Evolutionary conservation across 1,140 invertebrate genomes (phyloP), one percentile per base, ranked within the genome.

Genomic region (Melitaea cinxia): DNA sequence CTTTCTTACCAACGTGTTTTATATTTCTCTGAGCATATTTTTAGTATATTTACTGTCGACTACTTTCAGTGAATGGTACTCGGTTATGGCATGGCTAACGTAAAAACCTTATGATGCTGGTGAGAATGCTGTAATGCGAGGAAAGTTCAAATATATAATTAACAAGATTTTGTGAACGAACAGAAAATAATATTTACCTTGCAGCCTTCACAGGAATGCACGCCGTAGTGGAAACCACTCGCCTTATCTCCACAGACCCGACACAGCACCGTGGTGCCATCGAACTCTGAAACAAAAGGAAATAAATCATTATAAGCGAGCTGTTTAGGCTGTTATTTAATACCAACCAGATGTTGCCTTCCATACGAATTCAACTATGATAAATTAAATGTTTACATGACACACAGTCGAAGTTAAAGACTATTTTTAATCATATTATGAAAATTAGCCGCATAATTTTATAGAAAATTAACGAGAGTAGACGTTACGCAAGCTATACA

Each of bases 191-290:
- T 80, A 80, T 55, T 82, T 81, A 99, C 98, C 96, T 99, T 99
- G 95, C 98, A 99, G 75, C 99, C 99, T 93, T 99, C 99, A 91
- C 99, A 99, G 70, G 98, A 99, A 92, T 99, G 98, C 68, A 99
- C 99, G 50, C 99, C 99, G 93, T 99, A 99, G 88, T 99, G 99
- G 92, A 99, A 99, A 60, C 98, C 99, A 80, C 97, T 98, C 49
- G 98, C 98, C 92, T 99, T 99, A 91, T 99, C 98, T 28, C 98
- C 98, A 89, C 99, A 99, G 0, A 99, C 98, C 54, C 98, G 95
- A 90, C 99, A 99, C 47, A 99, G 91, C 53, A 99, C 97, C 21
- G 98, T 99, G 49, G 98, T 99, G 23, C 98, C 98, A 92, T 99
- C 98, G 89, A 99, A 99, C 95, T 99, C 98, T 99, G 95, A 21